Evolutionary conservation across 2,113 vertebrate genomes (phyloP), one percentile per base, ranked within the genome.

Genomic region (Lota lota): DNA sequence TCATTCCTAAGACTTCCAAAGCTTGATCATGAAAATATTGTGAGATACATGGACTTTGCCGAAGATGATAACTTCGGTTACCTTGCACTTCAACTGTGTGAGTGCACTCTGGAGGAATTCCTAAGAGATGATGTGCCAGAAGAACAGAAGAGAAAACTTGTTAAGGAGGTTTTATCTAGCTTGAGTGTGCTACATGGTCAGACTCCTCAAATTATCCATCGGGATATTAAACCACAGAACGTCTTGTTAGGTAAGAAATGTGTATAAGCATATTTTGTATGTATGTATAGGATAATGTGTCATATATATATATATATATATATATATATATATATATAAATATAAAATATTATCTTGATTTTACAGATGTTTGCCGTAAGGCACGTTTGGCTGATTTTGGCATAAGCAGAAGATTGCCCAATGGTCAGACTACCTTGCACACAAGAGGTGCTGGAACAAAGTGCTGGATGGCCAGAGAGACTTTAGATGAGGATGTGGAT

Each of bases 221-320:
- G 86, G 1, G 86, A 91, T 66, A 73, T 91, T n/a, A 91, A 89
- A 78, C 88, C 90, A 3, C 86, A 88, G 68, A 91, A 90, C 36
- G 78, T 91, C 68, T 57, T 90, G 53, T 90, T 89, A 2, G 87
- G 89, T 91, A 79, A 75, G 77, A 40, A 50, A 24, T 54, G 22
- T 33, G 40, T 4, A 47, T n/a, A n/a, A n/a, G n/a, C n/a, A n/a
- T n/a, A n/a, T n/a, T n/a, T n/a, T n/a, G n/a, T n/a, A n/a, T n/a
- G n/a, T n/a, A n/a, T n/a, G n/a, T n/a, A n/a, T n/a, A n/a, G n/a
- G n/a, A n/a, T n/a, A n/a, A n/a, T n/a, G n/a, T n/a, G n/a, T n/a
- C n/a, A n/a, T n/a, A n/a, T n/a, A n/a, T 36, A 2, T 14, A 10
- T 64, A 64, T 40, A n/a, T 1, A 19, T 47, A 11, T 24, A 47